Evolutionary conservation across 2,797 vertebrate species (phyloP).

Genomic region (Rhincodon typus): DNA sequence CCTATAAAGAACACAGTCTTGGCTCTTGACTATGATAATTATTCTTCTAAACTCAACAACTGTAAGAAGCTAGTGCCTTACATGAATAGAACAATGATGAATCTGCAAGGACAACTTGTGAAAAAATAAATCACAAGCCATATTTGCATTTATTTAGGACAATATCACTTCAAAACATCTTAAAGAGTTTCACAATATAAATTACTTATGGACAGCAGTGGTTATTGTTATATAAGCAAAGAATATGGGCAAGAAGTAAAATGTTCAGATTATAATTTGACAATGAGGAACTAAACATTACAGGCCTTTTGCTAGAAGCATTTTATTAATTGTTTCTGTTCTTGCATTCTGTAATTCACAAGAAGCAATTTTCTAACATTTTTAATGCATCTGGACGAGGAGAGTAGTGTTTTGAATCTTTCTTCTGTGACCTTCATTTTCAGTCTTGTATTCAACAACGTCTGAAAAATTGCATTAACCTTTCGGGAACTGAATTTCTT

Average conservation of each 20-base stretch:
- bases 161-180: neutral
- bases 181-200: neutral
- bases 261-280: neutral
- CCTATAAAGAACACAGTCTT: neutral
- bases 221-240: neutral
- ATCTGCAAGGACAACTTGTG: neutral
- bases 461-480: slow-evolving; percentile 23
- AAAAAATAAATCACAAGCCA: slow-evolving; percentile 11
- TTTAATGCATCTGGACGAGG: neutral
- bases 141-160: neutral
- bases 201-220: neutral
- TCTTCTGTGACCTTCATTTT: slow-evolving; percentile 5
- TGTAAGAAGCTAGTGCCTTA: neutral
- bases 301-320: neutral
- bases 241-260: slow-evolving; percentile 2
- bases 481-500: slow-evolving; percentile 27
- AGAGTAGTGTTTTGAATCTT: neutral
- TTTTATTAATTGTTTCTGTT: neutral
- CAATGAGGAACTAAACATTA: neutral
- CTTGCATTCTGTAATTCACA: neutral
- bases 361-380: neutral
- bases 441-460: neutral
- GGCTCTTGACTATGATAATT: neutral
- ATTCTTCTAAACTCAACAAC: neutral
- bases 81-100: neutral